These are phyloP conservation scores for Pterobdella sp. DNA, from an alignment of 2,888 invertebrate species.

Conservation along the genomic window DNA sequence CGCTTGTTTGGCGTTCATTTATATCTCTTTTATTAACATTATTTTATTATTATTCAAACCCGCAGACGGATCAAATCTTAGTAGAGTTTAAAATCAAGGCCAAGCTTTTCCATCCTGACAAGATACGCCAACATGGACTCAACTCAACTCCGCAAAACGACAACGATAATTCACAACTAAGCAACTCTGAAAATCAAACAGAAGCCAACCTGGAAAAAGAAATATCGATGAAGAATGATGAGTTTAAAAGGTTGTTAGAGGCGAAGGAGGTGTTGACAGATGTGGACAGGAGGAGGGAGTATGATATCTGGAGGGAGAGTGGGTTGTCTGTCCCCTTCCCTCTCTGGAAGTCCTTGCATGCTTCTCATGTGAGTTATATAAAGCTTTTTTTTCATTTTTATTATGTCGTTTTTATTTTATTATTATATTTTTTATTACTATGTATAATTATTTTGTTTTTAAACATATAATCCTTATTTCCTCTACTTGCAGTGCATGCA, in stretches of 20 bases:
- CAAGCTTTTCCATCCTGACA: conserved; percentile 19
- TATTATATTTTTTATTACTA: not conserved
- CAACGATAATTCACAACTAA: not conserved
- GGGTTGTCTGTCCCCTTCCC: conserved; percentile 11
- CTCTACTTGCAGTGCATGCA: conserved; percentile 10
- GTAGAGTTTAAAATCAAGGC: conserved; percentile 17
- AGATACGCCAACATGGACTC: not conserved
- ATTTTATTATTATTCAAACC: not conserved
- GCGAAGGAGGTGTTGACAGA: conserved; percentile 22
- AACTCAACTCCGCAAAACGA: not conserved
- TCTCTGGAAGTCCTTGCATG: conserved; percentile 12
- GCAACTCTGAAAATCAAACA: not conserved
- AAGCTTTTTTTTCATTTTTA: not conserved
- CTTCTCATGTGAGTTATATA: not conserved
- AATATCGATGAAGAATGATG: not conserved
- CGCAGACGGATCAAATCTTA: conserved; percentile 17
- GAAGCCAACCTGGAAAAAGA: not conserved
- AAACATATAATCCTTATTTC: no score
- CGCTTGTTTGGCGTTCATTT: not conserved
- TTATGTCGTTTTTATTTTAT: not conserved
- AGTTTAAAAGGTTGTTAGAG: conserved; percentile 6
- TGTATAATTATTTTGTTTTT: not conserved
- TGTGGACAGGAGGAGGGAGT: not conserved
- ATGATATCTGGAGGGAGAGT: conserved; percentile 15
- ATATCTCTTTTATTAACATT: not conserved